Evolutionary conservation across 2,113 vertebrate species (phyloP), one percentile per base, ranked within the genome.

Genomic region (Leucopsar rothschildi): DNA sequence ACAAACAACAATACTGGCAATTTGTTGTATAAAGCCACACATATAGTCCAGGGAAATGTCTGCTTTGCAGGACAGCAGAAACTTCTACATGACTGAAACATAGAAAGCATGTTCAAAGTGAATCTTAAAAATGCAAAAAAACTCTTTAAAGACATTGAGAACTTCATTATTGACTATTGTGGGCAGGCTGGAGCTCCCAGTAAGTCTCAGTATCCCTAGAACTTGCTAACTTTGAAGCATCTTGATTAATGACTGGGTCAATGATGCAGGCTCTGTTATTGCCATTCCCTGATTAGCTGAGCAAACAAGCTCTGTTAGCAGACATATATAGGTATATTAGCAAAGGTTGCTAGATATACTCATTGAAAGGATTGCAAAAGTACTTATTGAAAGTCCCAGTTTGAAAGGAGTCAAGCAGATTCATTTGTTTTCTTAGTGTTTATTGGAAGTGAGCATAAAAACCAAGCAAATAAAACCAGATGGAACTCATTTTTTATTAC

Each of bases 401-500:
- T 37, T 76, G 80, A 83, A 86, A 75, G 13, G 27, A 89, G 27
- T 39, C 25, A 55, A 45, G 17, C 61, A 84, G n/a, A 93, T 65
- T 95, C 9, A 39, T 75, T 76, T 92, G 45, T 91, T 96, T 89
- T 44, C 70, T 91, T 73, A 68, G 57, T 87, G 45, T 76, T 92
- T 87, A 72, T 91, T 82, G 78, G 72, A 85, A 87, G 19, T 10
- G 24, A 87, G 80, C 53, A 65, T 25, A 77, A 92, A 95, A 89
- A 79, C 10, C n/a, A 91, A 89, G 61, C 10, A 93, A 95, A 95
- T 61, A 84, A 87, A 93, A 79, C 31, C 69, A 85, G 84, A 71
- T 60, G 23, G 28, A 82, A 69, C 50, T 92, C 2, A 49, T 69
- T 80, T 92, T 70, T 95, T 4, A 84, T 68, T 37, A 52, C 47